Percentiles rank a stretch among this genome's conserved stretches.
phyloP scores from a whole-genome alignment of 2,888 invertebrate species.

The Andrena trimmerana region DNA sequence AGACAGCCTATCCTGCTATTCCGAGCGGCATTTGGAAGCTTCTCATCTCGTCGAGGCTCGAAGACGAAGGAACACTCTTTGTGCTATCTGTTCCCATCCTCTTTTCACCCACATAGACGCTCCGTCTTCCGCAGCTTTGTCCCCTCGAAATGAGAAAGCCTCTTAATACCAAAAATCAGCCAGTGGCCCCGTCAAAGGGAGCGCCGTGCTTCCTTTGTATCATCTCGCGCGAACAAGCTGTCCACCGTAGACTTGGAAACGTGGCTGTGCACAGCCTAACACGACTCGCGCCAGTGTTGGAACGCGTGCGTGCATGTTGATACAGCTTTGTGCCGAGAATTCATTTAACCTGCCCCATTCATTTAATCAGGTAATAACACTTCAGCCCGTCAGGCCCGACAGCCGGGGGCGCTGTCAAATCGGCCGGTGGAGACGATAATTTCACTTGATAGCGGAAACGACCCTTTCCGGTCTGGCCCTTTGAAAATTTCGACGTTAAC shows the following conservation, averaged over 20 bases:
- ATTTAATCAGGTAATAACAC: constrained; percentile 76
- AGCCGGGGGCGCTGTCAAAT: constrained; percentile 59
- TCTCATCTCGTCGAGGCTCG: constrained; percentile 36
- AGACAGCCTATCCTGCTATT: not conserved
- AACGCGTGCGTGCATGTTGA: constrained; percentile 15
- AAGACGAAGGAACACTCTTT: constrained; percentile 26
- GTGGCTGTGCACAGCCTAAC: not conserved
- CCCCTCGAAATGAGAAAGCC: constrained; percentile 53
- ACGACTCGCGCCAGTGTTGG: not conserved
- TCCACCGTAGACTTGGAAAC: too few species aligned
- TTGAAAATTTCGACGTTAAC: constrained; percentile 44
- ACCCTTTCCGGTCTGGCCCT: constrained; percentile 49
- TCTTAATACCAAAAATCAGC: constrained; percentile 51
- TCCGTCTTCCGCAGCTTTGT: constrained; percentile 30
- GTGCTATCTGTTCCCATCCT: constrained; percentile 13
- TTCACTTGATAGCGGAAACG: constrained; percentile 62
- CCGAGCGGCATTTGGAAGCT: constrained; percentile 19
- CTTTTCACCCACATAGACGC: not conserved
- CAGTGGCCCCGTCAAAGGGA: constrained; percentile 29
- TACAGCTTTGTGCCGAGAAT: constrained; percentile 1
- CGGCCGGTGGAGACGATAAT: constrained; percentile 54
- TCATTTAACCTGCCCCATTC: constrained; percentile 59
- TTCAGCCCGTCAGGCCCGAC: constrained; percentile 49
- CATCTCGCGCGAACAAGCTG: not conserved
- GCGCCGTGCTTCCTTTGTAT: not conserved